A percentile compares a stretch with the other conserved stretches of the same genome.
Conservation (phyloP, 2,888 invertebrate species). For the Asteroscopus sphinx region DNA sequence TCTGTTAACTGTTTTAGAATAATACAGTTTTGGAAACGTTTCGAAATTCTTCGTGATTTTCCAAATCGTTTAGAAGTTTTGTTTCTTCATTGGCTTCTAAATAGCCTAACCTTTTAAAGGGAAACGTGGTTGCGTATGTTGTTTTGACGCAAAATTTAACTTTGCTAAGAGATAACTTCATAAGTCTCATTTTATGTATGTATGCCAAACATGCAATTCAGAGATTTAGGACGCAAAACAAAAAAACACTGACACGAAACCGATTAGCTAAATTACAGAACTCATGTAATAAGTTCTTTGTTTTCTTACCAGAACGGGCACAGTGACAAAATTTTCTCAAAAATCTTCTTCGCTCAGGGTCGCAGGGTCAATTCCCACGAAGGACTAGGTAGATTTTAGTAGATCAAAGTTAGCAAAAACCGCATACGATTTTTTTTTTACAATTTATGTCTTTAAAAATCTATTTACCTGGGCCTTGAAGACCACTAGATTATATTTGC, state of each 20-base stretch:
- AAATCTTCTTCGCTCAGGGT: too few relatives aligned
- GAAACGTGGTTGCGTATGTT: not conserved
- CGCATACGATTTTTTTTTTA: too few relatives aligned
- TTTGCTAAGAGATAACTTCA: not conserved
- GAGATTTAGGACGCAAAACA: constrained; percentile 2
- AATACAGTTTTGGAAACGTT: constrained; percentile 9
- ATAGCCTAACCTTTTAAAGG: not conserved
- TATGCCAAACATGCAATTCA: constrained; percentile 17
- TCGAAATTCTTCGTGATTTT: constrained; percentile 3
- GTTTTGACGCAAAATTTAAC: not conserved
- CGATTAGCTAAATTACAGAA: not conserved
- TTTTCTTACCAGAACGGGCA: not conserved
- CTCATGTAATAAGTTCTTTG: not conserved
- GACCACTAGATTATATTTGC: too few relatives aligned
- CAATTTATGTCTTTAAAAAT: too few relatives aligned
- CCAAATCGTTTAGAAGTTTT: not conserved
- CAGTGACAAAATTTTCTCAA: not conserved
- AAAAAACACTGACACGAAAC: constrained; percentile 2
- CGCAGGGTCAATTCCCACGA: too few relatives aligned
- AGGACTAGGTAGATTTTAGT: too few relatives aligned
- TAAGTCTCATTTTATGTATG: constrained; percentile 15
- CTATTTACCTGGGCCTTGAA: too few relatives aligned
- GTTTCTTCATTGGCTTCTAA: not conserved
- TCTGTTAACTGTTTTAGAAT: constrained; percentile 33
- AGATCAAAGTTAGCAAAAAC: too few relatives aligned